These are phyloP conservation scores for Tautogolabrus adspersus DNA, from an alignment of 2,113 vertebrate genomes.

Conservation along the genomic window DNA sequence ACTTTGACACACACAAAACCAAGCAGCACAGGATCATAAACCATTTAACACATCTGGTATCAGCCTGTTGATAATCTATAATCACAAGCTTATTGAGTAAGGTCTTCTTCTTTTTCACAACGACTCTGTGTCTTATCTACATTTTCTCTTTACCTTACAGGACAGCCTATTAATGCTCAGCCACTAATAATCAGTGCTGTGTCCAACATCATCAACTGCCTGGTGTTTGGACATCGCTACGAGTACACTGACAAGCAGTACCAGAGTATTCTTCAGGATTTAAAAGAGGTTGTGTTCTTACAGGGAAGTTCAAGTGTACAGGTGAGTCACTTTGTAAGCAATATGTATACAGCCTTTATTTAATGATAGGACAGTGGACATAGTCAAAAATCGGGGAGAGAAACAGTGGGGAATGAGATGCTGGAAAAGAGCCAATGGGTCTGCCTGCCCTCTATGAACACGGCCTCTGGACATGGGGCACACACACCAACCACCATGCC, in stretches of 20 bases:
- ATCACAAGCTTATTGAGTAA: no score
- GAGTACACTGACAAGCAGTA: slow-evolving; percentile 64
- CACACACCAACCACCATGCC: no score
- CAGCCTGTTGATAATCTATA: background rate
- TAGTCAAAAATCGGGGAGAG: no score
- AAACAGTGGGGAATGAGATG: no score
- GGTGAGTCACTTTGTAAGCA: slow-evolving; percentile 37
- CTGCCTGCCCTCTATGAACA: no score
- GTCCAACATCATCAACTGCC: slow-evolving; percentile 72
- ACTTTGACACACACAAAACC: no score
- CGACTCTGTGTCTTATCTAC: background rate
- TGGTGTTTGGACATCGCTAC: slow-evolving; percentile 68
- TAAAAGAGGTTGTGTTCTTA: slow-evolving; percentile 1
- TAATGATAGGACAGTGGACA: no score
- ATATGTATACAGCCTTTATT: no score
- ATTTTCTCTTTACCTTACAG: slow-evolving; percentile 65
- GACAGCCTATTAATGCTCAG: slow-evolving; percentile 83
- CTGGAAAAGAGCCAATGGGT: no score
- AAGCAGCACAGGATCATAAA: no score
- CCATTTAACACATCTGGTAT: no score
- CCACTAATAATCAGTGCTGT: slow-evolving; percentile 85
- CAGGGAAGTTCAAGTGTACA: slow-evolving; percentile 26
- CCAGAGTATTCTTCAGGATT: slow-evolving; percentile 20
- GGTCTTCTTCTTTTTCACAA: background rate
- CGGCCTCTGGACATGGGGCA: no score